Evolutionary conservation across 2,888 invertebrate species (phyloP).

Genomic region (Tyria jacobaeae): DNA sequence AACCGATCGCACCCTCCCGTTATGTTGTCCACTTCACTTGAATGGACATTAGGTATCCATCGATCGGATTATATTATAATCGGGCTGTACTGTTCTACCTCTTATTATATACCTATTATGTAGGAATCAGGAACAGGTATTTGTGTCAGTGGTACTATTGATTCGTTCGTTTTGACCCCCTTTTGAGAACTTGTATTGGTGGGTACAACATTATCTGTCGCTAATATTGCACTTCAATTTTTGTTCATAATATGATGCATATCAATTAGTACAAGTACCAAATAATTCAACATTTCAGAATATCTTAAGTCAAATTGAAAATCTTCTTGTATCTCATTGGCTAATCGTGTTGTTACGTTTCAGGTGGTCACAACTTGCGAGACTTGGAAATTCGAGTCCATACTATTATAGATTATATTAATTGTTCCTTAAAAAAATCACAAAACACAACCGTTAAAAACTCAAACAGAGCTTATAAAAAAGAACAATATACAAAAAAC

Average conservation of each 20-base stretch:
- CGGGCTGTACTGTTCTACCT: background rate
- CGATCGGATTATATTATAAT: conserved; percentile 8
- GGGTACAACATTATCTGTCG: background rate
- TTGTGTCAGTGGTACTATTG: conserved; percentile 25
- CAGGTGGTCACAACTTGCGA: background rate
- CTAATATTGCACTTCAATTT: background rate
- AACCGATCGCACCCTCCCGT: conserved; percentile 13
- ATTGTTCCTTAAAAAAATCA: background rate
- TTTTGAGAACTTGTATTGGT: background rate
- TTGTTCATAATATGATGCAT: no score
- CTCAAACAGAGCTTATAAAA: background rate
- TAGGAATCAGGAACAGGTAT: conserved; percentile 16
- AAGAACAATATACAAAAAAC: background rate
- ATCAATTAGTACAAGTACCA: no score
- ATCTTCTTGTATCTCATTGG: background rate
- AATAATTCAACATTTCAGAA: no score
- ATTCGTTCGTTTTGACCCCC: conserved; percentile 9
- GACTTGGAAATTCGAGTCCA: no score
- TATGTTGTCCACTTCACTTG: conserved; percentile 7
- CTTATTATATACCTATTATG: conserved; percentile 7
- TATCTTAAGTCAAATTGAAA: no score
- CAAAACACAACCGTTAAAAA: background rate
- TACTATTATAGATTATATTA: no score
- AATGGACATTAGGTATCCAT: conserved; percentile 27
- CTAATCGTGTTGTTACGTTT: background rate